Conservation (phyloP, 2,797 vertebrate species). For the Amphiprion clarkii region DNA sequence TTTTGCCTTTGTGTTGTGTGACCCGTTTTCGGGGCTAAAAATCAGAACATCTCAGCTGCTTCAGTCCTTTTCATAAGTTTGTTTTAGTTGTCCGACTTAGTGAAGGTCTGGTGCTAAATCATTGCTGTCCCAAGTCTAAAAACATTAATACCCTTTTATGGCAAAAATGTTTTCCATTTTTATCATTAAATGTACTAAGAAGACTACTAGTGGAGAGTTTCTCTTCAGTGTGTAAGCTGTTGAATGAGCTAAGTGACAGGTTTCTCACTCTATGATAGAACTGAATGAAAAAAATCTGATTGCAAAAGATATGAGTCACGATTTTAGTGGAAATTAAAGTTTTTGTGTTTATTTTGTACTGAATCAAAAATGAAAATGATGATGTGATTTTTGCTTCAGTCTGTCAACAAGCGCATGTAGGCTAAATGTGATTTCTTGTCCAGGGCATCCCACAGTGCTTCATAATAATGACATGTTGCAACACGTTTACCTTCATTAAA, state of each 20-base stretch:
- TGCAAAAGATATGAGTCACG: no score
- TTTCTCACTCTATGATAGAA: background rate
- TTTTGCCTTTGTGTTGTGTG: background rate
- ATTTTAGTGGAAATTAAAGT: no score
- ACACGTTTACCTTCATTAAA: no score
- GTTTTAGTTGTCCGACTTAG: background rate
- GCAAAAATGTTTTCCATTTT: background rate
- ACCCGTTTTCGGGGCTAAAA: no score
- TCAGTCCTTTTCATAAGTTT: background rate
- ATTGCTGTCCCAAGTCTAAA: background rate
- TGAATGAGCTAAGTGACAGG: background rate
- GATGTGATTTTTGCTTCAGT: no score
- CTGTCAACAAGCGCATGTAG: no score
- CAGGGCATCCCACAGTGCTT: no score
- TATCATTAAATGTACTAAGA: background rate
- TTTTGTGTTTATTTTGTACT: no score
- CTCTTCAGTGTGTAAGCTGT: background rate
- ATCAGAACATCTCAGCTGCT: background rate
- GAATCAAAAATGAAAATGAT: no score
- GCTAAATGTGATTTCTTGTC: no score
- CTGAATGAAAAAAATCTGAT: no score
- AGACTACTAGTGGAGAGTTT: background rate
- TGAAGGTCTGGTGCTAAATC: background rate
- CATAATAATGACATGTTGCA: no score
- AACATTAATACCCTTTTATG: background rate